These are phyloP conservation scores for Pollachius pollachius DNA, from an alignment of 2,113 vertebrate genomes.

Conservation along the genomic window DNA sequence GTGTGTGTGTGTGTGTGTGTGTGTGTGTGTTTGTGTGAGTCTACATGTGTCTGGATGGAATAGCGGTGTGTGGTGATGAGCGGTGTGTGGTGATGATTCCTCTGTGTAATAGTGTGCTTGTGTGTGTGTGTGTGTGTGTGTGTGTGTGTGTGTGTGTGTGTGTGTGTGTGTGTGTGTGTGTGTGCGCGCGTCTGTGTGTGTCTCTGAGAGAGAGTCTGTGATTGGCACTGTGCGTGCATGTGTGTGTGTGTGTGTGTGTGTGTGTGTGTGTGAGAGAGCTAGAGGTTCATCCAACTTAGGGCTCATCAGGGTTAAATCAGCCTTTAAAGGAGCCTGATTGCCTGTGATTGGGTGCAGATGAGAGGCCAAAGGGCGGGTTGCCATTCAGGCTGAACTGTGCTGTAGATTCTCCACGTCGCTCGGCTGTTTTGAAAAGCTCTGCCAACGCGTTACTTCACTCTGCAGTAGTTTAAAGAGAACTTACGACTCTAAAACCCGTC, in stretches of 20 bases:
- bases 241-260: background rate
- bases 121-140: background rate
- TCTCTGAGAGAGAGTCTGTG: constrained; percentile 14
- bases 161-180: background rate
- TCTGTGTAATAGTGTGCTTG: no score
- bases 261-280: constrained; percentile 23
- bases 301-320: constrained; percentile 73
- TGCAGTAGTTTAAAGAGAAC: constrained; percentile 40
- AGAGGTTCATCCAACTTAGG: constrained; percentile 57
- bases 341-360: constrained; percentile 70
- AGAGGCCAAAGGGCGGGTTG: constrained; percentile 69
- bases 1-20: constrained; percentile 6
- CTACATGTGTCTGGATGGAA: no score
- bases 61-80: no score
- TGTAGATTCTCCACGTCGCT: constrained; percentile 68
- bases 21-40: background rate
- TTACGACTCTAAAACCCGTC: constrained; percentile 31
- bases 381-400: constrained; percentile 70
- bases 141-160: background rate
- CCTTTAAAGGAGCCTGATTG: constrained; percentile 71
- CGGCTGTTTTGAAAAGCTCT: constrained; percentile 62
- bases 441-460: constrained; percentile 59
- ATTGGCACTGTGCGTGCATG: constrained; percentile 15
- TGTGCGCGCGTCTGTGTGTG: background rate
- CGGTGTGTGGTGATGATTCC: no score